These are phyloP conservation scores for Cybosia mesomella DNA, from an alignment of 2,888 invertebrate species.

Conservation along the genomic window DNA sequence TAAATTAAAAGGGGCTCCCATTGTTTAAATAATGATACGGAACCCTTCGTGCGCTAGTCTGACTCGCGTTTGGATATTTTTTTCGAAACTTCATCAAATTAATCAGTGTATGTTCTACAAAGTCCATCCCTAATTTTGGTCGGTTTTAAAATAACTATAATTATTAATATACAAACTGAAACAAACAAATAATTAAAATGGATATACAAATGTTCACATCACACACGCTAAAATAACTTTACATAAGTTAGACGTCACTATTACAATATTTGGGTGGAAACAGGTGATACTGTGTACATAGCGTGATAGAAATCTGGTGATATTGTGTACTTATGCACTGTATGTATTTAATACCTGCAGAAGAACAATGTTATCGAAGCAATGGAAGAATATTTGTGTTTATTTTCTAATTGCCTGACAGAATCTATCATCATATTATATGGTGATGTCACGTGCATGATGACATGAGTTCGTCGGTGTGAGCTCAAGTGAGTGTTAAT, in stretches of 20 bases:
- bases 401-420: background rate
- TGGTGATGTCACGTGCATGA: background rate
- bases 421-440: background rate
- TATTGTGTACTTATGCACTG: conserved; percentile 14
- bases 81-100: too few species aligned
- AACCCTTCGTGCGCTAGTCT: too few species aligned
- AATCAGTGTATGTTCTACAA: too few species aligned
- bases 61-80: too few species aligned
- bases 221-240: background rate
- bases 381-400: conserved; percentile 14
- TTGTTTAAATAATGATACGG: too few species aligned
- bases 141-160: too few species aligned
- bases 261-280: conserved; percentile 34
- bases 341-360: conserved; percentile 8
- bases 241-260: conserved; percentile 21
- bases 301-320: conserved; percentile 20
- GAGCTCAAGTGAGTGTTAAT: too few species aligned
- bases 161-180: background rate
- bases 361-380: conserved; percentile 21
- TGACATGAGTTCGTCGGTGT: background rate
- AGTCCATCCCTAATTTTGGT: too few species aligned
- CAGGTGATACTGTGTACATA: conserved; percentile 15
- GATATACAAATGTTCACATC: background rate
- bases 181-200: background rate
- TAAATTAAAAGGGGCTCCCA: too few species aligned